Evolutionary conservation across 2,888 invertebrate genomes (phyloP).

Genomic region (Erpobdella octoculata): DNA sequence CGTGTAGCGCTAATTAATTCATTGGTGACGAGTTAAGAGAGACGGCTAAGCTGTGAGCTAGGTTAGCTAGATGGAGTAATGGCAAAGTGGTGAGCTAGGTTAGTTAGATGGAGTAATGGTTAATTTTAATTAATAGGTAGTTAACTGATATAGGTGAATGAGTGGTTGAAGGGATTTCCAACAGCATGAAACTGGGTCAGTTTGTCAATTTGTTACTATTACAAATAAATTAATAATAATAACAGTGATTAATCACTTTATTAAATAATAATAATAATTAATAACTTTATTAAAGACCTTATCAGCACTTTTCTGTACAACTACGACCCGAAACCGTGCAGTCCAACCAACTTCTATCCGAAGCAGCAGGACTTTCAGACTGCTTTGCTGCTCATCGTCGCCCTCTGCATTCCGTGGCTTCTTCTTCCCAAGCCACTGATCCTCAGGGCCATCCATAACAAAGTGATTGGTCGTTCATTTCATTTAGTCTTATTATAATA

Average conservation of each 20-base stretch:
- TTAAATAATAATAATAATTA: neutral
- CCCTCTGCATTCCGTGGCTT: conserved; percentile 89
- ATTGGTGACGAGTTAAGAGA: neutral
- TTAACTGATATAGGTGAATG: neutral
- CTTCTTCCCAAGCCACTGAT: conserved; percentile 80
- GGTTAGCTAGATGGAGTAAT: neutral
- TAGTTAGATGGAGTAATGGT: too few relatives aligned
- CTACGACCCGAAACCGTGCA: conserved; percentile 38
- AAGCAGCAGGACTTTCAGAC: conserved; percentile 53
- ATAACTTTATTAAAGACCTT: conserved; percentile 58
- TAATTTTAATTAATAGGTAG: too few relatives aligned
- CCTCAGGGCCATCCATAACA: conserved; percentile 32
- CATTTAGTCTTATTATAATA: too few relatives aligned
- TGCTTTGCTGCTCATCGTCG: conserved; percentile 54
- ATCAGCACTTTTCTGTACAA: conserved; percentile 97
- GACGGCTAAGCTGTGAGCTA: neutral
- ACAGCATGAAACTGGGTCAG: too few relatives aligned
- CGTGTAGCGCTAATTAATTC: too few relatives aligned
- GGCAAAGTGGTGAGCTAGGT: neutral
- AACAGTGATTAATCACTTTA: neutral
- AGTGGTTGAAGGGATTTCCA: neutral
- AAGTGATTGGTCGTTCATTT: too few relatives aligned
- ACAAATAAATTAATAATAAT: neutral
- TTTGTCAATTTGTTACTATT: too few relatives aligned
- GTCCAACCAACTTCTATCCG: conserved; percentile 46